Conservation (phyloP, 2,888 invertebrate genomes). For the Caenorhabditis sinica region DNA sequence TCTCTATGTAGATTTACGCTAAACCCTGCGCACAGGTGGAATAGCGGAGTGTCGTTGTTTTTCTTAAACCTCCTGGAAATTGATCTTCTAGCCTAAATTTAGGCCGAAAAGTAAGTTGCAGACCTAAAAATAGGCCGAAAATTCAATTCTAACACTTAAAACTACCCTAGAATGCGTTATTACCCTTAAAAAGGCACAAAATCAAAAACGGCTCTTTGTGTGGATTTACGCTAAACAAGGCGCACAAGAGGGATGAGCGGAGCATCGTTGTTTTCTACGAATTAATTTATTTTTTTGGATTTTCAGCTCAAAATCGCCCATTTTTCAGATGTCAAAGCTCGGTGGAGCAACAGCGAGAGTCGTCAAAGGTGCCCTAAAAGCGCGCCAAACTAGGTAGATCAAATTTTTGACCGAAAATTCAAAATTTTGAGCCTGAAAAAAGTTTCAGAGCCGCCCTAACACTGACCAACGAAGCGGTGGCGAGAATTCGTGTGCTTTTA, state of each 20-base stretch:
- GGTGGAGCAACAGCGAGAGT: slow-evolving; percentile 74
- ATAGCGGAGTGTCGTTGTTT: slow-evolving; percentile 44
- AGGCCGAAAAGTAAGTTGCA: too few species aligned
- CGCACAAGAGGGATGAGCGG: slow-evolving; percentile 10
- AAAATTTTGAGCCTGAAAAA: neutral
- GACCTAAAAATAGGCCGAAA: too few species aligned
- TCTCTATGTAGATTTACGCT: too few species aligned
- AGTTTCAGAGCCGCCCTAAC: slow-evolving; percentile 84
- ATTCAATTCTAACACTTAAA: too few species aligned
- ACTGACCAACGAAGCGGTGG: slow-evolving; percentile 85
- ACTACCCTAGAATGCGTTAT: too few species aligned
- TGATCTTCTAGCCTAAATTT: too few species aligned
- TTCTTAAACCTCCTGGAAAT: too few species aligned
- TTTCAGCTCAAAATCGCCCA: too few species aligned
- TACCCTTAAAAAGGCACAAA: too few species aligned
- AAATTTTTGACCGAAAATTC: neutral
- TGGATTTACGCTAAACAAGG: slow-evolving; percentile 56
- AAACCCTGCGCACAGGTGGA: slow-evolving; percentile 21
- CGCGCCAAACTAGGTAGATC: slow-evolving; percentile 62
- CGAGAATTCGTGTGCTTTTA: slow-evolving; percentile 84
- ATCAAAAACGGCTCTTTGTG: too few species aligned
- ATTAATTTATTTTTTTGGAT: neutral
- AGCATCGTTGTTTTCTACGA: slow-evolving; percentile 40
- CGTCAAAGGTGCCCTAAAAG: slow-evolving; percentile 72
- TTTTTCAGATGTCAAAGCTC: slow-evolving; percentile 72